Conservation (phyloP, 1,140 invertebrate species). For the Teleogryllus occipitalis region DNA sequence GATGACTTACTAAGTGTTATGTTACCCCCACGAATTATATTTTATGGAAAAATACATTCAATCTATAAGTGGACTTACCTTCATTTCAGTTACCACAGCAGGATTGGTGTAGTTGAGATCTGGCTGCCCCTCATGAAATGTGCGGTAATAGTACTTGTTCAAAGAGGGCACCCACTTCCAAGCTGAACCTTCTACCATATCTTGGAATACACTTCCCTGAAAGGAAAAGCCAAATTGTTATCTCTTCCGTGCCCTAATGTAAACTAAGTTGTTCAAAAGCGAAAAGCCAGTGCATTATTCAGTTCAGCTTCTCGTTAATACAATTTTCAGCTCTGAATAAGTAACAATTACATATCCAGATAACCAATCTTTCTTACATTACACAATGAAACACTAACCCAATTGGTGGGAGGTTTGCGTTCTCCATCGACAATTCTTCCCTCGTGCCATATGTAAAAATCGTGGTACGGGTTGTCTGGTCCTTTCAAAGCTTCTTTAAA, state of each 20-base stretch:
- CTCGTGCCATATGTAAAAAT: conserved; percentile 59
- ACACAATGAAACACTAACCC: conserved; percentile 34
- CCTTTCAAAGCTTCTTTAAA: conserved; percentile 52
- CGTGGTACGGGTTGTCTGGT: conserved; percentile 43
- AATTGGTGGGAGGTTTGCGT: conserved; percentile 44
- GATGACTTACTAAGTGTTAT: too few relatives aligned
- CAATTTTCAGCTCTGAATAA: too few relatives aligned
- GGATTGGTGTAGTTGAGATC: conserved; percentile 57
- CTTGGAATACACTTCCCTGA: background rate
- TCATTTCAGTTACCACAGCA: conserved; percentile 39
- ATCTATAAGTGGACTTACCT: background rate
- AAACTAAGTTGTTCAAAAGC: too few relatives aligned
- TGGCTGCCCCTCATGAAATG: conserved; percentile 45
- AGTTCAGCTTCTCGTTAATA: too few relatives aligned
- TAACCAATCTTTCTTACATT: background rate
- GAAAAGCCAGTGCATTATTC: too few relatives aligned
- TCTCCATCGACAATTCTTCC: conserved; percentile 25
- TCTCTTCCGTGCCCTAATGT: too few relatives aligned
- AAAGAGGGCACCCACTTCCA: conserved; percentile 49
- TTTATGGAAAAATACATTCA: too few relatives aligned
- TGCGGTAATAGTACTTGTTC: conserved; percentile 55
- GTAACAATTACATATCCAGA: too few relatives aligned
- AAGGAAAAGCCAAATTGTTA: background rate
- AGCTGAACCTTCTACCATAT: conserved; percentile 41
- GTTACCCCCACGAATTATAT: too few relatives aligned